Percentiles rank a stretch among this genome's conserved stretches.
These are phyloP conservation scores for Porites australiensis DNA, from an alignment of 64 coral and sea anemone genomes.

Conservation along the genomic window DNA sequence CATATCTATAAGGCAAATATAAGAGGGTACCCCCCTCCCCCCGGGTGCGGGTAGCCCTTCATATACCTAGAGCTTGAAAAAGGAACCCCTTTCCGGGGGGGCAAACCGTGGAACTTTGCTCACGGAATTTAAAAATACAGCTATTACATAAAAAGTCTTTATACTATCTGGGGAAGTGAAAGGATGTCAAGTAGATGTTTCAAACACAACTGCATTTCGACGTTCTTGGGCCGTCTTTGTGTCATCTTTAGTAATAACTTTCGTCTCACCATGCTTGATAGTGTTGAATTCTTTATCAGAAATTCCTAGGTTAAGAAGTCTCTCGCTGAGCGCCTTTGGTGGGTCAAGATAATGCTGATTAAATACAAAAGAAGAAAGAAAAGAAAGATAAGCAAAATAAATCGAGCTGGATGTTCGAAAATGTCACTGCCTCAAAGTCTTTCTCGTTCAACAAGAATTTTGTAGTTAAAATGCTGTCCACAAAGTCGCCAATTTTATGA, in stretches of 20 bases:
- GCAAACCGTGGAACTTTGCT: too few species aligned
- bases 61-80: too few species aligned
- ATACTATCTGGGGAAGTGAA: too few species aligned
- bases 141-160: too few species aligned
- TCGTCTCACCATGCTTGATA: constrained; percentile 47
- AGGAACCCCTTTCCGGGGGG: too few species aligned
- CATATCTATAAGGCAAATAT: too few species aligned
- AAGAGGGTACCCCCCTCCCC: too few species aligned
- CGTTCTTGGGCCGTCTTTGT: not conserved
- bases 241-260: constrained; percentile 37
- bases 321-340: constrained; percentile 28
- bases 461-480: too few species aligned
- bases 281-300: constrained; percentile 49
- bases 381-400: not conserved
- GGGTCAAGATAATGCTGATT: constrained; percentile 57
- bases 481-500: too few species aligned
- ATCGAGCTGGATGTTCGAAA: not conserved
- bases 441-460: not conserved
- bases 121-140: too few species aligned
- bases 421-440: not conserved
- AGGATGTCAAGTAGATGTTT: not conserved
- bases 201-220: not conserved
- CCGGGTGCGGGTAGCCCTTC: too few species aligned
- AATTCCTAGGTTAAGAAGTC: constrained; percentile 21
- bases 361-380: not conserved